Evolutionary conservation across 2,888 invertebrate genomes (phyloP), one percentile per base, ranked within the genome.

Genomic region (Nomada hirtipes): DNA sequence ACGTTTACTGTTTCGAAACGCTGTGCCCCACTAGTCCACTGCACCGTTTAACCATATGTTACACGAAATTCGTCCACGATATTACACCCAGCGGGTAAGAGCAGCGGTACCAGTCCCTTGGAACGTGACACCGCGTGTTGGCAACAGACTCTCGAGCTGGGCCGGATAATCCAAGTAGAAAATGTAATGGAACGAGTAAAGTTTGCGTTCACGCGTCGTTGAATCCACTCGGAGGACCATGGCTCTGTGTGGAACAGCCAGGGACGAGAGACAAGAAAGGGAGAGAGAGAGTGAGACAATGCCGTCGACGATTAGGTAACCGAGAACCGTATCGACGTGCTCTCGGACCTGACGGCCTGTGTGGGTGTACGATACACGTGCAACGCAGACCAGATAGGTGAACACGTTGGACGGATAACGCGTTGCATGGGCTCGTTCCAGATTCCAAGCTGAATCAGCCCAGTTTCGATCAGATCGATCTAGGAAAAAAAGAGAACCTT

Each of bases 181-280:
- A 88, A 87, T 81, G 79, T 86, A 87, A 85, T 87, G 88, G 87
- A 85, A 87, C 83, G 87, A 84, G 89, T 87, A 86, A 89, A 87
- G 89, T 89, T 88, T 82, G 83, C 90, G 89, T 90, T 90, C 89
- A 90, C 89, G 90, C 90, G 88, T 89, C 90, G 90, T 88, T 90
- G 89, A 83, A 82, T 83, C 74, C 82, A 60, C 72, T 67, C 68
- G 55, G 73, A 76, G 74, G 76, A 75, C 67, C 47, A 52, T 52
- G 68, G 52, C 53, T 20, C 53, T 11, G 26, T 13, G 64, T 69
- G n/a, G 50, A 47, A 55, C 26, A 44, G 64, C 44, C 23, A 11
- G 11, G 4, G 7, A 36, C 29, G 44, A 60, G 23, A 13, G n/a
- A 75, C 76, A 63, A 77, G 70, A 83, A 79, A 87, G 36, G 4